phyloP scores from a whole-genome alignment of 2,113 vertebrate species.

The Zingel zingel region DNA sequence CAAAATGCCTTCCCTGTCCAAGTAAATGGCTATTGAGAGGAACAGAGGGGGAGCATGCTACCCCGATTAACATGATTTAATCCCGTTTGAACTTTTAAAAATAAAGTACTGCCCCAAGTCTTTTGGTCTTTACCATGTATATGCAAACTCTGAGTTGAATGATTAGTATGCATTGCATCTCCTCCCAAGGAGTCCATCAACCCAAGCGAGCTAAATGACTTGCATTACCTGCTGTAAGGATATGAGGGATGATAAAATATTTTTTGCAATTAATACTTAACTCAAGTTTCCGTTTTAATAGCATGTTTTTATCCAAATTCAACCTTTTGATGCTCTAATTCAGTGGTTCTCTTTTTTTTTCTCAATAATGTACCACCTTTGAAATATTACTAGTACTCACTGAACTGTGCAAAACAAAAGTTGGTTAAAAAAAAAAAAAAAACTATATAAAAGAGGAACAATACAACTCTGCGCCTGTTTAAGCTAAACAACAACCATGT shows the following conservation, averaged over 20 bases:
- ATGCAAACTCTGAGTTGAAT: slow-evolving; percentile 1
- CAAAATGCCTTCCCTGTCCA: slow-evolving; percentile 15
- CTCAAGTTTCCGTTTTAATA: not conserved
- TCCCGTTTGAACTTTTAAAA: not conserved
- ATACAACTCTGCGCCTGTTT: too few relatives aligned
- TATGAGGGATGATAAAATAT: not conserved
- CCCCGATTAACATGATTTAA: slow-evolving; percentile 17
- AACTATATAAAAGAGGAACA: too few relatives aligned
- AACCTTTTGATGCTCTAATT: not conserved
- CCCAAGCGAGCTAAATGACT: not conserved
- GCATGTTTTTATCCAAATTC: not conserved
- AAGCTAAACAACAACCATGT: too few relatives aligned
- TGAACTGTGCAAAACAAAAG: too few relatives aligned
- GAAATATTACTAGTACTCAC: too few relatives aligned
- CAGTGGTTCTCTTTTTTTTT: too few relatives aligned
- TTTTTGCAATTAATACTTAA: not conserved
- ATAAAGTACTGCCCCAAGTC: not conserved
- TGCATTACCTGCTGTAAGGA: too few relatives aligned
- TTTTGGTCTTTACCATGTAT: not conserved
- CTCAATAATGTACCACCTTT: too few relatives aligned
- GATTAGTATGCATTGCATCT: not conserved
- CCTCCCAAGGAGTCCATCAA: not conserved
- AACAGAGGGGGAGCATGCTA: not conserved
- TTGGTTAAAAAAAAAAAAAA: too few relatives aligned
- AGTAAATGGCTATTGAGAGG: slow-evolving; percentile 39